Conservation (phyloP, 2,113 vertebrate species). For the Bagarius yarrelli region DNA sequence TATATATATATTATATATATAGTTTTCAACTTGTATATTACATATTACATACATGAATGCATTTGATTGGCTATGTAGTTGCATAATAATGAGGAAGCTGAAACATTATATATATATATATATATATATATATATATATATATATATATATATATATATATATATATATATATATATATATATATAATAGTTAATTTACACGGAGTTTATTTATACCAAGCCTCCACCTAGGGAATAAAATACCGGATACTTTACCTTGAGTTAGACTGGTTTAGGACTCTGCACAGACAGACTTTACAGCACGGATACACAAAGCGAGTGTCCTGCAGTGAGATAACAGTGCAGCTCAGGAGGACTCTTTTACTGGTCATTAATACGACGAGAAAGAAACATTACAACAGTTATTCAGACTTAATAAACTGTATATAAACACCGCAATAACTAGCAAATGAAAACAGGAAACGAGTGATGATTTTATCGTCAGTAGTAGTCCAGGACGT, state of each 20-base stretch:
- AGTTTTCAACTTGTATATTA: no score
- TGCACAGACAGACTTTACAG: slow-evolving; percentile 65
- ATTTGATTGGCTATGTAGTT: no score
- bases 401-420: not conserved
- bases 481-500: not conserved
- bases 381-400: not conserved
- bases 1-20: no score
- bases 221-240: not conserved
- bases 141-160: no score
- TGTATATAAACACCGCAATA: not conserved
- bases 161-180: no score
- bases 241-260: slow-evolving; percentile 14
- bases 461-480: not conserved
- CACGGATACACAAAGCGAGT: slow-evolving; percentile 63
- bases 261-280: slow-evolving; percentile 34
- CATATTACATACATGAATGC: no score
- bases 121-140: no score
- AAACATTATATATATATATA: no score
- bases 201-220: no score
- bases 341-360: slow-evolving; percentile 62
- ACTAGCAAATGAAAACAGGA: not conserved
- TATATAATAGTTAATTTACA: no score
- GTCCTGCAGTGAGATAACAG: slow-evolving; percentile 61
- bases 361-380: slow-evolving; percentile 50
- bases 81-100: no score